Conservation (phyloP, 2,888 invertebrate genomes). For the Amblyjoppa proteus region DNA sequence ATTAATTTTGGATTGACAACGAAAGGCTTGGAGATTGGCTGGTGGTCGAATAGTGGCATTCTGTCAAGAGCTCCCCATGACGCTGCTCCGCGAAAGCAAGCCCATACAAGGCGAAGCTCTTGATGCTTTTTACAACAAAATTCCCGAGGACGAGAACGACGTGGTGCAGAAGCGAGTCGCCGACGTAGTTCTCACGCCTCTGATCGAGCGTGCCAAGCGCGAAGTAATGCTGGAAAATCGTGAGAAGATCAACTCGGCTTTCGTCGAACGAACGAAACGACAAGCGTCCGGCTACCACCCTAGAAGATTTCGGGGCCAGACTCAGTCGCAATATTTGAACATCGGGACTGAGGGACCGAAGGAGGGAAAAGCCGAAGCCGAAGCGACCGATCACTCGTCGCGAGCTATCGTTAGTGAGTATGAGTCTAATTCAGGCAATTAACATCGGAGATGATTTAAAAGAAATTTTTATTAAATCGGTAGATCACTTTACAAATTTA, state of each 20-base stretch:
- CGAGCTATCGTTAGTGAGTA: constrained; percentile 91
- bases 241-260: constrained; percentile 65
- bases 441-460: background rate
- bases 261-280: constrained; percentile 74
- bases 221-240: constrained; percentile 73
- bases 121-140: constrained; percentile 78
- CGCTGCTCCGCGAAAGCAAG: constrained; percentile 81
- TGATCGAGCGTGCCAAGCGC: constrained; percentile 74
- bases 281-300: constrained; percentile 78
- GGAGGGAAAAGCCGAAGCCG: constrained; percentile 93
- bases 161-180: constrained; percentile 70
- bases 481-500: background rate
- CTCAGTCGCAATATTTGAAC: constrained; percentile 93
- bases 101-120: constrained; percentile 65
- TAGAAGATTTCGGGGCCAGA: constrained; percentile 90
- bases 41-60: constrained; percentile 85
- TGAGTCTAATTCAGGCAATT: background rate
- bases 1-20: constrained; percentile 34
- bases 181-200: constrained; percentile 72
- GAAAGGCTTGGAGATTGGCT: constrained; percentile 85
- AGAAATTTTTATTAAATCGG: no score
- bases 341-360: constrained; percentile 87
- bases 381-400: constrained; percentile 90
- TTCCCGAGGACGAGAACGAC: constrained; percentile 79
- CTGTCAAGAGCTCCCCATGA: constrained; percentile 84